Conservation (phyloP, 2,797 vertebrate genomes). For the Malacoraja senta region DNA sequence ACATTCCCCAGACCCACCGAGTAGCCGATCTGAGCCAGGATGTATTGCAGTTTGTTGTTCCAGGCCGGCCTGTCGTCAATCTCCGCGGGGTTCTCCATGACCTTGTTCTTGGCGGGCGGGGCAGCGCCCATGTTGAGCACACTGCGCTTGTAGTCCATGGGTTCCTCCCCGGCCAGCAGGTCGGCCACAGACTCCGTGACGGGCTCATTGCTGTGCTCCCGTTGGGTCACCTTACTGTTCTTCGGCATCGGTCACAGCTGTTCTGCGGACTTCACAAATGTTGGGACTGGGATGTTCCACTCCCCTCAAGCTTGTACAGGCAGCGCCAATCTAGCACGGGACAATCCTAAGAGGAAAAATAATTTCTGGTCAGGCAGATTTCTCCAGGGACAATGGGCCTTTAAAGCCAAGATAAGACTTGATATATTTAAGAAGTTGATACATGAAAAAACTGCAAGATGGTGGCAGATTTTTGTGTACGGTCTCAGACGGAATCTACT, state of each 20-base stretch:
- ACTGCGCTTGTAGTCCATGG: conserved; percentile 90
- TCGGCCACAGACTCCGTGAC: conserved; percentile 95
- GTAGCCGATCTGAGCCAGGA: conserved; percentile 92
- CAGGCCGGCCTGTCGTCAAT: conserved; percentile 83
- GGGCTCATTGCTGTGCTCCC: conserved; percentile 85
- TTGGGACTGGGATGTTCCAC: too few relatives aligned
- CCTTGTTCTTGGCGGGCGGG: conserved; percentile 57
- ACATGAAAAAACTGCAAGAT: too few relatives aligned
- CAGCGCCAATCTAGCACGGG: neutral
- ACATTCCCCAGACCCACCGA: conserved; percentile 93
- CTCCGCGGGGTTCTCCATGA: conserved; percentile 62
- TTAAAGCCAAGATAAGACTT: too few relatives aligned
- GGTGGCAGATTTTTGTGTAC: too few relatives aligned
- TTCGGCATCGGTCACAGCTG: conserved; percentile 72
- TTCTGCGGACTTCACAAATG: neutral
- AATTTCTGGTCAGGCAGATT: neutral
- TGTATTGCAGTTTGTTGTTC: conserved; percentile 96
- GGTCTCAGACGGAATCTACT: too few relatives aligned
- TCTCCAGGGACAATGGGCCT: neutral
- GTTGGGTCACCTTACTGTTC: conserved; percentile 90
- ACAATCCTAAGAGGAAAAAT: neutral
- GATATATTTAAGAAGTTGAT: too few relatives aligned
- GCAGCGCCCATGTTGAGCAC: conserved; percentile 72
- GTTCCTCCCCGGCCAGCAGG: conserved; percentile 85
- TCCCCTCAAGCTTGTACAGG: neutral